Base-by-base conservation (phyloP, 92 coral and sea anemone species). In the Actinernus sp. region DNA sequence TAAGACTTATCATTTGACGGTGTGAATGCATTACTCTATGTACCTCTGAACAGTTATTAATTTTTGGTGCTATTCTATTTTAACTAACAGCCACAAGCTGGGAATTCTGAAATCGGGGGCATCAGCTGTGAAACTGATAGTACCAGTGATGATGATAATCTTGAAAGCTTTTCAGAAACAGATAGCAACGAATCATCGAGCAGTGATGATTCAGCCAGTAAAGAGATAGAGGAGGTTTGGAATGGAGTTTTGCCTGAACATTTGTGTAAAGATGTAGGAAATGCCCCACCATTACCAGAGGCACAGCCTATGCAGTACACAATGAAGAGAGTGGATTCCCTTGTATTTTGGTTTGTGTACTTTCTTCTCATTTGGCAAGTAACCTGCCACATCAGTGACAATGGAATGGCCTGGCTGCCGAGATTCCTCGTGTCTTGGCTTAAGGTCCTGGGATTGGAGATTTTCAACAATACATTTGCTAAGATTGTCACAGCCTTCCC, bases 281-380 rank as follows among this genome's bases (percentile, higher is more conserved):
- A n/a, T 31, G 57, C 65, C 14, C 69, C 72, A 3, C 73, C 83
- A 14, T 10, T 82, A 12, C 89, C 89, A 21, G 78, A 82, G 25
- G 21, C 51, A 25, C 44, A 47, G 18, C 73, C 0, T 41, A 48
- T 2, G 12, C 34, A 58, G 45, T 65, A 2, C 4, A 12, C 30
- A 40, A 2, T 58, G 1, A 70, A 78, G 28, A 40, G 45, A 23
- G 78, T 59, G 2, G 68, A 59, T 68, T 20, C 72, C 1, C 9
- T 78, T 26, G 71, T 78, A 22, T 68, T 78, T 43, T 78, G 85
- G 85, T 45, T 78, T 37, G 85, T 68, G 6, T 68, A 78, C 45
- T 78, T 78, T 20, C 78, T 68, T 1, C 39, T 78, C 0, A 16
- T 78, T 1, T 78, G 85, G 85, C 85, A 78, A 44, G 44, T 64